Evolutionary conservation across 2,888 invertebrate species (phyloP), one percentile per base, ranked within the genome.

Genomic region (Boloria euphrosyne): DNA sequence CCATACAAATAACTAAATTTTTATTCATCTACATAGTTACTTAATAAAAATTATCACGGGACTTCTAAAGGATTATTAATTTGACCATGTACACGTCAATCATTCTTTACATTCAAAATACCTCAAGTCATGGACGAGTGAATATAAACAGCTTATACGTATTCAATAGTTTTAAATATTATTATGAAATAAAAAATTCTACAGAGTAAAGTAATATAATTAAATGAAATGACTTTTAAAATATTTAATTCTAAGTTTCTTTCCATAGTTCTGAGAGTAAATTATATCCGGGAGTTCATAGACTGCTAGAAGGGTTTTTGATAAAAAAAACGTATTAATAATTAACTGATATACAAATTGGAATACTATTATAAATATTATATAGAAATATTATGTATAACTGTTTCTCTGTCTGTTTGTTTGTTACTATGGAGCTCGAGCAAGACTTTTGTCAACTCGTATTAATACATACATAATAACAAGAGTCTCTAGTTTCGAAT

Each of bases 21-120:
- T 10, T 10, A 38, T 38, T 38, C 10, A 10, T 38, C 10, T 44
- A 64, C 49, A 52, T 13, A 59, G 31, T 27, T 54, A 59, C 38
- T 27, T 44, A 64, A 51, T 49, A 44, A 60, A 60, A 60, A 43
- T 17, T 43, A 61, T 59, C 46, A 71, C 59, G 55, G 62, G 59
- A 55, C 66, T 58, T 69, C 58, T 65, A 61, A 65, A 66, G 31
- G 57, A 67, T 66, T 66, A 71, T 68, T 72, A 68, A 71, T 74
- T 73, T 73, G 69, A 71, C 67, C 74, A 66, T 78, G 76, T 77
- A 70, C 62, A 68, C 66, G 76, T 75, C 77, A 77, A 77, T 79
- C 78, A 79, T 67, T 51, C 52, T 60, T 54, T 67, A 46, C 51
- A 68, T 49, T 69, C 73, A 71, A 71, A 73, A 71, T 66, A 69